Evolutionary conservation across 1,140 invertebrate species (phyloP), one percentile per base, ranked within the genome.

Genomic region (Hyles euphorbiae): DNA sequence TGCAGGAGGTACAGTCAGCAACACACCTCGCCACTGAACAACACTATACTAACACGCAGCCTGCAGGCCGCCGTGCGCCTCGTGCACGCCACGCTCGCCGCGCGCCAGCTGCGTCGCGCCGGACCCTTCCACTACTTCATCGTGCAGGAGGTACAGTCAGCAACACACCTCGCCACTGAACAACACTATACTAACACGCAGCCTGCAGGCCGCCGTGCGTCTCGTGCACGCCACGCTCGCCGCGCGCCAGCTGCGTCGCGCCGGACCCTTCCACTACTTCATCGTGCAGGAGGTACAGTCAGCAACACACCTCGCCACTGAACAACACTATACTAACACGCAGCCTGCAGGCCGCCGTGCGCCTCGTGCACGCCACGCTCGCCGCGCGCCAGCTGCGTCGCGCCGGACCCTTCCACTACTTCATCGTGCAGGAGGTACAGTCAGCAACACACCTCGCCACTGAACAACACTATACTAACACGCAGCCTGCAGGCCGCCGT

Each of bases 61-160:
- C 83, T 96, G 40, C 91, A 90, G 46, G 93, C 93, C 2, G 92
- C 97, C 57, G 96, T 95, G 52, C 92, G 93, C 69, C 94, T 96
- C 73, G 95, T 97, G 3, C 94, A 97, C 78, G 91, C 89, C 65
- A 93, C 96, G 51, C 87, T 98, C 8, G 94, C 97, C 69, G 94
- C 94, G 75, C 94, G 95, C 60, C 93, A 94, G 76, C 92, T 98
- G 4, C 92, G 94, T 50, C 94, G 93, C n/a, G 94, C 96, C 3
- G 97, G 97, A 32, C 95, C 96, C 0, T 98, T 98, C 83, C 91
- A 98, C 3, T 98, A 98, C 83, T 93, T 96, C 62, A 93, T 96
- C 52, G 89, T 98, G 6, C 93, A 93, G 62, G 95, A 96, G 80
- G 93, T 94, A 64, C 43, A 46, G 36, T 40, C 22, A 22, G 22